Base-by-base conservation (phyloP, 2,113 vertebrate genomes). In the Heterocephalus glaber region DNA sequence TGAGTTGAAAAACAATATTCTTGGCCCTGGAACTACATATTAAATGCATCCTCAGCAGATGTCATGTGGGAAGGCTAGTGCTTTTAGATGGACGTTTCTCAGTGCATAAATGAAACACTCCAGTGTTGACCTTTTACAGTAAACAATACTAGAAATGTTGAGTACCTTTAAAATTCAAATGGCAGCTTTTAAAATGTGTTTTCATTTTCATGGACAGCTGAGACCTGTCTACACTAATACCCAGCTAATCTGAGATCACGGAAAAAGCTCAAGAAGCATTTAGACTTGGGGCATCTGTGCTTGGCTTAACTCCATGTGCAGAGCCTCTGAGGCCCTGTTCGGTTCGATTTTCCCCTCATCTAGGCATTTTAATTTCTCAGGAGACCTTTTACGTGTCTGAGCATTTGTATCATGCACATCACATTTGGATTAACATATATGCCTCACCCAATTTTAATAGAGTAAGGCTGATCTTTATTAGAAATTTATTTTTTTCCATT, bases 141-240 rank as follows among this genome's bases (percentile, higher is more conserved):
- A 91, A 97, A 96, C 83, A 97, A 95, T 96, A 94, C 87, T 96
- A 85, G 95, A 98, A 97, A 30, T 91, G 87, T 96, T 95, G 94
- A 95, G 44, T 80, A 81, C 84, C 81, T 95, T 97, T 95, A 89
- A 96, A 96, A 96, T 92, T 94, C 95, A 97, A 90, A 95, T 49
- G 49, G 28, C 85, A 76, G 79, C 96, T 94, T 89, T 97, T 92
- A 91, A 97, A 94, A 86, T 24, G 56, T 49, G 61, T 96, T 95
- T 74, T 96, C 87, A 54, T 95, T 95, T 97, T 82, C 77, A 47
- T 12, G 38, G 70, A 97, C 91, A 96, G 97, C 93, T 97, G 97
- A 97, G 97, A 76, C 84, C 94, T 86, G n/a, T 33, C 81, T 95
- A 11, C 47, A 70, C 88, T 96, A 79, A 81, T 20, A 7, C 14